Evolutionary conservation across 2,888 invertebrate species (phyloP), one percentile per base, ranked within the genome.

Genomic region (Pherbina coryleti): DNA sequence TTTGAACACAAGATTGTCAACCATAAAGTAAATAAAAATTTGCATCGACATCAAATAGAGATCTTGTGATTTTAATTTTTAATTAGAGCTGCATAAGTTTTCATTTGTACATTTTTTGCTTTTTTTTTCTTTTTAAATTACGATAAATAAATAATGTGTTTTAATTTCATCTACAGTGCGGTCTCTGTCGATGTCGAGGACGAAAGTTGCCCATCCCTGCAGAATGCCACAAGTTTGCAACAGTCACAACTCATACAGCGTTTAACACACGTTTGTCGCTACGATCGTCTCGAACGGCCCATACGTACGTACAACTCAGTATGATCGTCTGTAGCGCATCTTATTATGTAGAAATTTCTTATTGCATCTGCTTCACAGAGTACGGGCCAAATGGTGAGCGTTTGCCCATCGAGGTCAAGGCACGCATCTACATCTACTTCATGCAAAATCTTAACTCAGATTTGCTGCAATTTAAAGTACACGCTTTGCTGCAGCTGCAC

Each of bases 181-280:
- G 75, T 74, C n/a, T 57, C 34, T 1, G 73, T 62, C 9, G 28
- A 51, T 25, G 77, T 76, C 25, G 85, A 83, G 19, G 87, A 88
- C 17, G 86, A 85, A 70, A 85, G 87, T 44, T 87, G 88, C 60
- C 86, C 87, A 5, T 83, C 88, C 3, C 76, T 88, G 57, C 81
- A 82, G 51, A 85, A 88, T 80, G 89, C 89, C 28, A 83, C 83
- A 5, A 85, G 78, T 28, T 78, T 88, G 31, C 89, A 89, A 73
- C 86, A 88, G 74, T 86, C 89, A 5, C 88, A 89, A 74, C 85
- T 88, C 4, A 87, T 88, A 25, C 86, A 88, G 28, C 81, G 88
- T 60, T 81, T 88, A 79, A 88, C 88, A 31, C 88, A 89, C 72
- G 88, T 89, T 22, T 88, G 88, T 75, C 88, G 88, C 71, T 88